Percentiles rank a stretch among this genome's conserved stretches.
Conservation (phyloP, 2,797 vertebrate genomes). For the Hippocampus kuda region DNA sequence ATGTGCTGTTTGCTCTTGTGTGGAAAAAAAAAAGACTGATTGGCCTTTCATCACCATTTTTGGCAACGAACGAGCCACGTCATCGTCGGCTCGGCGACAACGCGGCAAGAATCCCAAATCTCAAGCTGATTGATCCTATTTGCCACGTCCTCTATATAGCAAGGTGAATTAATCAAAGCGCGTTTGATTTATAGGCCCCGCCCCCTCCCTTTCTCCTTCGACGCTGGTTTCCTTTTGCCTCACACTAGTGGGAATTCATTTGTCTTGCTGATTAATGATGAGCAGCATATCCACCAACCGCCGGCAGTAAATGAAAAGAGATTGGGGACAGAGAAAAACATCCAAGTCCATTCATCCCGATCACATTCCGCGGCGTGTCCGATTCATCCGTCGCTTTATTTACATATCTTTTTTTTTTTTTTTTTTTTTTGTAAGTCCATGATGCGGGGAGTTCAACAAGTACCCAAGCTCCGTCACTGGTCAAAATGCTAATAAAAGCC, state of each 20-base stretch:
- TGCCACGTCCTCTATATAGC: conserved; percentile 58
- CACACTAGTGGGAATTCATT: conserved; percentile 58
- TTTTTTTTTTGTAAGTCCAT: background rate
- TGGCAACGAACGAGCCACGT: conserved; percentile 1
- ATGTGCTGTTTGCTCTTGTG: background rate
- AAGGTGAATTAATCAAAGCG: conserved; percentile 68
- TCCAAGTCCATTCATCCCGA: conserved; percentile 67
- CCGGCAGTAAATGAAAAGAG: conserved; percentile 67
- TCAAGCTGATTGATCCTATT: conserved; percentile 65
- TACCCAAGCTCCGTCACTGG: background rate
- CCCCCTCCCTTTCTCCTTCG: conserved; percentile 32
- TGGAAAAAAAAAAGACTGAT: conserved; percentile 33
- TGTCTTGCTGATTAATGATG: conserved; percentile 70
- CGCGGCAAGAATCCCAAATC: conserved; percentile 52
- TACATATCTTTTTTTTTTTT: conserved; percentile 32
- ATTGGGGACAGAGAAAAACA: conserved; percentile 61
- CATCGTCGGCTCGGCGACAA: conserved; percentile 56
- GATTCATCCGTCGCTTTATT: conserved; percentile 54
- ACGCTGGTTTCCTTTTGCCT: conserved; percentile 23
- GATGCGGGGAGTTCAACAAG: background rate
- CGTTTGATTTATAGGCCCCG: conserved; percentile 58
- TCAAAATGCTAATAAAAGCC: background rate
- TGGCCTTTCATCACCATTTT: conserved; percentile 6
- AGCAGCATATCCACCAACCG: conserved; percentile 64
- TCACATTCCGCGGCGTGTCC: conserved; percentile 55